These are phyloP conservation scores for Penaeus japonicus DNA, from an alignment of 1,140 invertebrate genomes.

Conservation along the genomic window DNA sequence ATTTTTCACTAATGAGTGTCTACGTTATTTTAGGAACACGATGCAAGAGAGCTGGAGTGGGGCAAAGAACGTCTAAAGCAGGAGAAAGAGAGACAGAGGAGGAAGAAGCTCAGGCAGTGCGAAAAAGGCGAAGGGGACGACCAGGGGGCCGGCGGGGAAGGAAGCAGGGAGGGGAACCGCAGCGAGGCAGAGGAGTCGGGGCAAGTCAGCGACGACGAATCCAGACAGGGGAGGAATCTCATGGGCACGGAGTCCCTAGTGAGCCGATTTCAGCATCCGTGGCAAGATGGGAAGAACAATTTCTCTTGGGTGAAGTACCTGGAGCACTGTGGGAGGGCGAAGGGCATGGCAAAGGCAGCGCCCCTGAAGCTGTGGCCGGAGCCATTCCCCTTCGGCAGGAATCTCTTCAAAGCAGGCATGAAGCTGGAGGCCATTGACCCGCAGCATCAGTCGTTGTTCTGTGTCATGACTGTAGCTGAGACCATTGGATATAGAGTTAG, in stretches of 20 bases:
- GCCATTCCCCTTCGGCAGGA: conserved; percentile 73
- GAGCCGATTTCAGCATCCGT: conserved; percentile 32
- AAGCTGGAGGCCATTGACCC: conserved; percentile 94
- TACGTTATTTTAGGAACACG: conserved; percentile 32
- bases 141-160: background rate
- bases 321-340: conserved; percentile 66
- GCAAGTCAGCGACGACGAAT: conserved; percentile 13
- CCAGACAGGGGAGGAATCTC: background rate
- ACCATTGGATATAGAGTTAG: conserved; percentile 79
- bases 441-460: conserved; percentile 86
- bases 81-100: conserved; percentile 44
- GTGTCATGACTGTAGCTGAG: conserved; percentile 86
- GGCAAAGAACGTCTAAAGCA: conserved; percentile 40
- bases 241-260: background rate
- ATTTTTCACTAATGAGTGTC: no score
- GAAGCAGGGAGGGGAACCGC: background rate
- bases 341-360: conserved; percentile 74
- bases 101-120: conserved; percentile 25
- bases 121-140: conserved; percentile 27
- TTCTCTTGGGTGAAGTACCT: conserved; percentile 81
- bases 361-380: conserved; percentile 82
- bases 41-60: conserved; percentile 41
- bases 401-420: conserved; percentile 77
- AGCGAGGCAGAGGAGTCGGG: background rate
- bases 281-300: conserved; percentile 45